Base-by-base conservation (phyloP, 2,888 invertebrate species). In the Folsomia candida region DNA sequence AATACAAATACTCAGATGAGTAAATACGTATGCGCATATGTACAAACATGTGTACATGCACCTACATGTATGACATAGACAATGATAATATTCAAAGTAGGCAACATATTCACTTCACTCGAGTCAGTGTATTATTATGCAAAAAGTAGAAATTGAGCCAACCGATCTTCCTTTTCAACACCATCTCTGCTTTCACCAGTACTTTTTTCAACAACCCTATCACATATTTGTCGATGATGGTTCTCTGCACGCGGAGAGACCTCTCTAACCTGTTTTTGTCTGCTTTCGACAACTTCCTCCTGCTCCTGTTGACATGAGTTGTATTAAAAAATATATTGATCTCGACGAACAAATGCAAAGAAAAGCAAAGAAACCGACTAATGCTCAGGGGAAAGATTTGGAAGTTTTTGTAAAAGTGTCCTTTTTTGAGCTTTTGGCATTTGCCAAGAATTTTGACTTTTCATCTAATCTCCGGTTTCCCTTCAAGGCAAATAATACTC, bases 261-360 rank as follows among this genome's bases (percentile, higher is more conserved):
- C 54, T 54, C 54, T 54, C 11, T 18, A 18, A 20, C 20, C 54
- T 54, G 54, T 51, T 65, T 65, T 47, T 65, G 65, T 51, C 65
- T 65, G 65, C 18, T 65, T 65, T 65, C 65, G 65, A 65, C 65
- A 65, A 65, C 65, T 65, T 65, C 65, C 65, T 65, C 51, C 57
- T 64, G 29, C 64, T 54, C 57, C 51, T 27, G 65, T 65, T 65
- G 65, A 65, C 65, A 65, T 65, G 65, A 65, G 65, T 65, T 65
- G 65, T 65, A 65, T 65, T 65, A 65, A 65, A 64, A 65, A 65
- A 54, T n/a, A n/a, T 64, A 65, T 65, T 65, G 65, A 65, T 65
- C 65, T 54, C 54, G 3, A n/a, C 65, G 26, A 65, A n/a, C 65
- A 54, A 65, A 65, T 65, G 54, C 57, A 65, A 54, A 54, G 54